Base-by-base conservation (phyloP, 35 echinoderm and acorn worm species). In the Lytechinus pictus region DNA sequence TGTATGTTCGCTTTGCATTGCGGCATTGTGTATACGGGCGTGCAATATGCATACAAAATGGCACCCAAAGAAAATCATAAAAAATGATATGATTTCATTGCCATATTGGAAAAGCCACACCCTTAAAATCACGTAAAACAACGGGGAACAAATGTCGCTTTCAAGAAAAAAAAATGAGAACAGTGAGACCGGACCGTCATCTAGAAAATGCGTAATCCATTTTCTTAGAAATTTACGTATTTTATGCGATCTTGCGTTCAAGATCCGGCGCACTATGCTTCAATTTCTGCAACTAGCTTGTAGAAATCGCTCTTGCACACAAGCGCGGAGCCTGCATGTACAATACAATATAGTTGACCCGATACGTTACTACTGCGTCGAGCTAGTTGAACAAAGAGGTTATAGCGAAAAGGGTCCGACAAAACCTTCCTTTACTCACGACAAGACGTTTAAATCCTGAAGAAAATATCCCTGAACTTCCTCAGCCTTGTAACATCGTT, bases 301-400 rank as follows among this genome's bases (percentile, higher is more conserved):
- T 54, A 14, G n/a, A 90, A 44, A 33, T 52, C 52, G 52, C 88
- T 11, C 56, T 58, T 11, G 56, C 56, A 58, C 55, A 9, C 55
- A 57, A 9, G 9, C 33, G 33, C 33, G 33, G 33, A 58, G 56
- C 56, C 56, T 58, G 33, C 33, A 58, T 13, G 56, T 58, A 58
- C 56, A 11, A 57, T 33, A 29, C 88, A 90, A 9, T 52, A 90
- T 90, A 29, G 88, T 90, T 90, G 88, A 90, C 88, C 88, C 16
- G 88, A 90, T 90, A 90, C 88, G 29, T 44, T 44, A 90, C 88
- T 79, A 29, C 88, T 52, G 29, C 88, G 52, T 44, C 88, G 24
- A 44, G 88, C 88, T 90, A 90, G 88, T 90, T 90, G 88, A 90
- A 90, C 88, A 90, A 90, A 90, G 88, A 44, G 52, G 88, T 44